A percentile compares a stretch with the other conserved stretches of the same genome.
These are phyloP conservation scores for Procavia capensis DNA, from an alignment of 2,113 vertebrate species.

Conservation along the genomic window DNA sequence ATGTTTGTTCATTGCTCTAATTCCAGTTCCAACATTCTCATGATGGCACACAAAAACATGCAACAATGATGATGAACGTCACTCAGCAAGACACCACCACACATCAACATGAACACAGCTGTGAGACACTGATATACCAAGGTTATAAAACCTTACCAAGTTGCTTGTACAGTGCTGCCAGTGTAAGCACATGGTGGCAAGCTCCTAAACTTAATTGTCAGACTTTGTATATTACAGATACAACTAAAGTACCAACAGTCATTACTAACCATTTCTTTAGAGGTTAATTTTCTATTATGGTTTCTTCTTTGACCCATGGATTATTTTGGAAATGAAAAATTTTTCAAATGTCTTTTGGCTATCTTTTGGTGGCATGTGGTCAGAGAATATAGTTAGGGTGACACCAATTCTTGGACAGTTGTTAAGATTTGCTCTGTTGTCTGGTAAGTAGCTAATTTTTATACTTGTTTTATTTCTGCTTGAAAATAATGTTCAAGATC, in stretches of 20 bases:
- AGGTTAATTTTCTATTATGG: slow-evolving; percentile 39
- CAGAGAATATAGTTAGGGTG: background rate
- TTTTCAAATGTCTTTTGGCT: background rate
- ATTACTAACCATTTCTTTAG: slow-evolving; percentile 21
- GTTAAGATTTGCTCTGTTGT: slow-evolving; percentile 19
- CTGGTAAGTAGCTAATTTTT: background rate
- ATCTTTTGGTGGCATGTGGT: background rate
- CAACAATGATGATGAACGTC: too few relatives aligned
- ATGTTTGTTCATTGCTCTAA: too few relatives aligned
- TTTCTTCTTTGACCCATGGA: background rate
- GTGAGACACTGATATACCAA: too few relatives aligned
- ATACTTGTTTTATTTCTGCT: background rate
- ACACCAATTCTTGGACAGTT: background rate
- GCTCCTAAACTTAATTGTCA: too few relatives aligned
- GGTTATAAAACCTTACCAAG: too few relatives aligned
- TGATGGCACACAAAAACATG: too few relatives aligned
- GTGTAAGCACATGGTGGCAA: too few relatives aligned
- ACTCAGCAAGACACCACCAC: too few relatives aligned
- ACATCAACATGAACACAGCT: too few relatives aligned
- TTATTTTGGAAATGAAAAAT: slow-evolving; percentile 42
- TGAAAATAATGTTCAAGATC: slow-evolving; percentile 33
- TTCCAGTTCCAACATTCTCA: too few relatives aligned
- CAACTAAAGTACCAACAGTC: background rate
- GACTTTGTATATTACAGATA: background rate
- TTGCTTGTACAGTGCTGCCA: too few relatives aligned